Percentiles rank a stretch among this genome's conserved stretches.
Conservation (phyloP, 2,113 vertebrate genomes). For the Toxotes chatareus region DNA sequence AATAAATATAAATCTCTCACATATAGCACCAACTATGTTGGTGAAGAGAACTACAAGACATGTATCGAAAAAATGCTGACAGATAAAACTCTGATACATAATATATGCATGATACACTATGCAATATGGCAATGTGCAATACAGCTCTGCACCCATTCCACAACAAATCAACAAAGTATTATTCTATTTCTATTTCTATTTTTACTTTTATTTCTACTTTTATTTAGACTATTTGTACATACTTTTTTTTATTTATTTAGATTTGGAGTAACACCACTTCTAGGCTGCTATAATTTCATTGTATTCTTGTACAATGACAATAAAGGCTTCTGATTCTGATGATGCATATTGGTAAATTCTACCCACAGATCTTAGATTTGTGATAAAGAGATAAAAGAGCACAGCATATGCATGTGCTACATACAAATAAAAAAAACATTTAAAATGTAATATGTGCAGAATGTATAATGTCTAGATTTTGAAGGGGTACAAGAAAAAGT, state of each 20-base stretch:
- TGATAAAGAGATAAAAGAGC: neutral
- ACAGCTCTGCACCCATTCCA: too few species aligned
- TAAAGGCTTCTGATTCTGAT: too few species aligned
- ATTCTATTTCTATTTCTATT: too few species aligned
- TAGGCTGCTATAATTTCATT: too few species aligned
- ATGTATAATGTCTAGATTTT: neutral
- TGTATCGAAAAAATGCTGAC: neutral
- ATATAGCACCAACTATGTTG: slow-evolving; percentile 21
- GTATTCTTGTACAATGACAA: too few species aligned
- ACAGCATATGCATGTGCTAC: neutral
- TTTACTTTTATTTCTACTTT: too few species aligned
- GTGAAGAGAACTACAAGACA: neutral
- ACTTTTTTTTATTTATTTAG: too few species aligned
- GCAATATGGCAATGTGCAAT: too few species aligned
- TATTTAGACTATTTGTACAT: too few species aligned
- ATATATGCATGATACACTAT: too few species aligned
- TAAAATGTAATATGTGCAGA: neutral
- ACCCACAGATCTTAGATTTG: neutral
- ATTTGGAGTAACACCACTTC: too few species aligned
- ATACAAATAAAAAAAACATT: neutral
- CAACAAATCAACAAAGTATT: too few species aligned
- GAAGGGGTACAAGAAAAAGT: neutral
- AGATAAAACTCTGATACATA: neutral
- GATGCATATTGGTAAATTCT: neutral
- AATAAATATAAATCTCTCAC: neutral